Base-by-base conservation (phyloP, 2,797 vertebrate species). In the Karalla daura region DNA sequence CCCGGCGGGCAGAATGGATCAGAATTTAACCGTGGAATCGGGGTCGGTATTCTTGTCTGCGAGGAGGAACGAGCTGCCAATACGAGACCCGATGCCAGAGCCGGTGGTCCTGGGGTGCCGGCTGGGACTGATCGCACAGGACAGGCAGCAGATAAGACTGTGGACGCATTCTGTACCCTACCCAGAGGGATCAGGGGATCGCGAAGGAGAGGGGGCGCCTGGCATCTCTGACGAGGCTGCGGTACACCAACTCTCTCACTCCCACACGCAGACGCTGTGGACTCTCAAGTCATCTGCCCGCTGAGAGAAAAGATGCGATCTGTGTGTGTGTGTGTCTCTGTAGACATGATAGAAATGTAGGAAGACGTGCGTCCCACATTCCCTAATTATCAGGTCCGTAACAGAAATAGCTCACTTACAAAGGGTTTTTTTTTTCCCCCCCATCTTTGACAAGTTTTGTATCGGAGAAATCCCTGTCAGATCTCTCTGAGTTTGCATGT, bases 241-340 rank as follows among this genome's bases (percentile, higher is more conserved):
- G 77, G 62, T 56, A 84, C 78, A 88, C 81, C 86, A 81, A 87
- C 73, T 80, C 70, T 50, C 76, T 81, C 67, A 68, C 70, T 72
- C 82, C 76, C 71, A 86, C 82, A 64, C 70, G 53, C 62, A 79
- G 53, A 78, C 36, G 35, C 60, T 66, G 72, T 69, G 50, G 43
- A 79, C 70, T 74, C 73, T 55, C 70, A 77, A 87, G 78, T 76
- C 80, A 83, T 84, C 81, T 88, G 86, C 76, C 78, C 56, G 20
- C 71, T 60, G 66, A 74, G 74, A 44, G 67, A 78, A 41, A 50
- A 43, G 72, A 72, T 50, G 66, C 47, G 46, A 43, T 55, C 32
- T 66, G 33, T 33, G 39, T 60, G 59, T 76, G 44, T 32, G 17
- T 39, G 35, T 44, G 45, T 14, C 17, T 40, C 17, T 55, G 52